Evolutionary conservation across 2,113 vertebrate genomes (phyloP), one percentile per base, ranked within the genome.

Genomic region (Agapornis roseicollis): DNA sequence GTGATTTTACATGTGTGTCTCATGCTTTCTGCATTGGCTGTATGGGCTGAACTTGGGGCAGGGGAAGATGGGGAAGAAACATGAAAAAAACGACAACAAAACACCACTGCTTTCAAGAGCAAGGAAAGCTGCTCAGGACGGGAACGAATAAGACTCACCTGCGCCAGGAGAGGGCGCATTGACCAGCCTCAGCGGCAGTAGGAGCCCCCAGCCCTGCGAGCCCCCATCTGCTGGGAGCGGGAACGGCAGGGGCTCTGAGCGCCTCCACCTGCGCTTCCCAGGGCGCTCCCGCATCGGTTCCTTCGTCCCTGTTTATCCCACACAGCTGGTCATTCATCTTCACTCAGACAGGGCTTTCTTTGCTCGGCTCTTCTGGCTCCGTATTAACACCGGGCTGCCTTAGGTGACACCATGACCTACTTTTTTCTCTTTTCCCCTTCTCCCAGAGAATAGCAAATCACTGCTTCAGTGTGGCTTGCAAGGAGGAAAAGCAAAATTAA

Each of bases 391-490:
- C 42, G 58, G 3, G 94, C 93, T 88, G 92, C 97, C 96, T 96
- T 96, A 96, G 8, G 1, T 91, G 97, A 93, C 97, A 97, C 96
- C 64, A 28, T 96, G 97, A 96, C 97, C 97, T 95, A 96, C 90
- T 96, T 97, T 77, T 12, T 15, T 42, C 29, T 33, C n/a, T 42
- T 29, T 33, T 18, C 74, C 58, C 17, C 17, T 41, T 11, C 37
- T 49, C 50, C 16, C 1, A 0, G 71, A 89, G 89, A 73, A 82
- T 7, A 69, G 93, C 41, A 61, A 89, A 90, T 68, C 3, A 0
- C 24, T 69, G 72, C 84, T 91, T 76, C 90, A 46, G 55, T 29
- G 58, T 46, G 53, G 86, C 88, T 96, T 35, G 65, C 55, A 46
- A 72, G 64, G 39, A 95, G 85, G 74, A 70, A 82, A 86, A 13